Evolutionary conservation across 2,888 invertebrate genomes (phyloP), one percentile per base, ranked within the genome.

Genomic region (Melipona beecheii): DNA sequence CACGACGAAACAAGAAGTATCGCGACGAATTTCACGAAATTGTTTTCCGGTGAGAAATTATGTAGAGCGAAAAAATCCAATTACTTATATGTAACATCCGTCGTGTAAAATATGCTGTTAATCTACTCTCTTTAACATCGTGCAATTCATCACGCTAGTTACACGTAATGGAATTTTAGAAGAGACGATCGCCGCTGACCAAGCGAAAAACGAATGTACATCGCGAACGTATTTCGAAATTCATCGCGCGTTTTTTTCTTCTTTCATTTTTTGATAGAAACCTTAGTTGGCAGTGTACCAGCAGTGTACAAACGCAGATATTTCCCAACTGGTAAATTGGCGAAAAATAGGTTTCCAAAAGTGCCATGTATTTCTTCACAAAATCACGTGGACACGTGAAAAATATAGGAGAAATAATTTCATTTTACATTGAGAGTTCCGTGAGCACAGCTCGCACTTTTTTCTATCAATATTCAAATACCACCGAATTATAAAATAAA

Each of bases 21-120:
- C 5, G n/a, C 15, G 56, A n/a, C n/a, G 56, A n/a, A 56, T n/a
- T n/a, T 1, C 15, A 15, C 2, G 56, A n/a, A 56, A 56, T 56
- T 56, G n/a, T 56, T 56, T 56, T 56, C 13, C n/a, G 13, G n/a
- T 15, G n/a, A 15, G n/a, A 5, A 15, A n/a, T 56, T 56, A 56
- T 56, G n/a, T 15, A 56, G 56, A 56, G n/a, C n/a, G 56, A n/a
- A n/a, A 56, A 56, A 56, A n/a, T 56, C n/a, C 56, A 56, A 56
- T 56, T 56, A n/a, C 2, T n/a, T 56, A n/a, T n/a, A 56, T n/a
- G 56, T 56, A 56, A 56, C n/a, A 56, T 17, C 17, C 17, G 24
- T 24, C 24, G 27, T 1, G n/a, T 3, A 13, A 65, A 43, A n/a
- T 65, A 21, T n/a, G 36, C 5, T 36, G 65, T 27, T 62, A 31